phyloP scores from a whole-genome alignment of 1,140 invertebrate genomes.

The Mercenaria mercenaria region DNA sequence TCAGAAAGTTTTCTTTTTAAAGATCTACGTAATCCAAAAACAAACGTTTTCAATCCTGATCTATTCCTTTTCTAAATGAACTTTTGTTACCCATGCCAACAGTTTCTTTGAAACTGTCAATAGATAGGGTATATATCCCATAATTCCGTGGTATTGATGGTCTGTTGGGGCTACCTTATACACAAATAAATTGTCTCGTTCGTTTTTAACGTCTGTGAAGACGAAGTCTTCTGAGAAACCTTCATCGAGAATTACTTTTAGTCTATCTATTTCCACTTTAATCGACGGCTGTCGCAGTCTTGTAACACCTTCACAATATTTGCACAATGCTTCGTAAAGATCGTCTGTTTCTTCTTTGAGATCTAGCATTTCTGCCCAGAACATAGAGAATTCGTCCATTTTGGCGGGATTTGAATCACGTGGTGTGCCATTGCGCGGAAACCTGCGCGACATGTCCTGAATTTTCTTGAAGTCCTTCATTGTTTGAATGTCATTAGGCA shows the following conservation, averaged over 20 bases:
- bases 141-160: constrained; percentile 73
- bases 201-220: constrained; percentile 75
- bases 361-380: constrained; percentile 71
- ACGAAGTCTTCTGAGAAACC: constrained; percentile 71
- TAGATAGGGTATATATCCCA: constrained; percentile 77
- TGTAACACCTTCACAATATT: constrained; percentile 75
- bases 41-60: no score
- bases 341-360: constrained; percentile 73
- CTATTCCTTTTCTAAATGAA: constrained; percentile 80
- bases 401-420: constrained; percentile 48
- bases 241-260: constrained; percentile 66
- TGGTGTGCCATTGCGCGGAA: constrained; percentile 69
- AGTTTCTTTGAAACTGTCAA: constrained; percentile 71
- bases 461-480: constrained; percentile 71
- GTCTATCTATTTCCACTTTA: constrained; percentile 71
- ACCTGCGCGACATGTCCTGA: constrained; percentile 58
- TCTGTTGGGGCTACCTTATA: constrained; percentile 76
- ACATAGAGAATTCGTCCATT: constrained; percentile 72
- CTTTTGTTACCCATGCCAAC: constrained; percentile 72
- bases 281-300: constrained; percentile 72
- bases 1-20: no score
- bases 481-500: constrained; percentile 58
- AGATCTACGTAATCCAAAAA: no score
- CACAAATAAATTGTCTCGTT: constrained; percentile 77
- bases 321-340: constrained; percentile 70